Base-by-base conservation (phyloP, 2,888 invertebrate species). In the Dastarcus helophoroides region DNA sequence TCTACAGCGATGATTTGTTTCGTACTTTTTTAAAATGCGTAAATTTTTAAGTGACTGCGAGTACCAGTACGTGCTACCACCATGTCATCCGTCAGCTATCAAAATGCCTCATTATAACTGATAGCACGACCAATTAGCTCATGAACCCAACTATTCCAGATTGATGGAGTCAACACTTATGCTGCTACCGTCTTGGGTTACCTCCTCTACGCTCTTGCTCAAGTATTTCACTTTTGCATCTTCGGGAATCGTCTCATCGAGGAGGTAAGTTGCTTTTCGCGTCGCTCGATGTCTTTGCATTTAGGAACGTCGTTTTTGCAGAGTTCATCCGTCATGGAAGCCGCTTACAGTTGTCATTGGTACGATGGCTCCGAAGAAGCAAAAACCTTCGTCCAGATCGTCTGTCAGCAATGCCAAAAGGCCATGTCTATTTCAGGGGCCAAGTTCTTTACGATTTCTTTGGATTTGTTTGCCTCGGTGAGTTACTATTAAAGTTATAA, bases 291-390 rank as follows among this genome's bases (percentile, higher is more conserved):
- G 12, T 10, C 13, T 14, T 26, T 12, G 1, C 6, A 17, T 17
- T n/a, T 17, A 17, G 11, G 17, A 32, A n/a, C 22, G 17, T 22
- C 31, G 22, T 32, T 38, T 32, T 48, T 51, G 22, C 54, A 86
- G 84, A 86, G 86, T 50, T 85, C 86, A 36, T 86, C 86, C 3
- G 86, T 88, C 3, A 86, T 86, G 86, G 86, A 88, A 62, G 86
- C 86, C 1, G 86, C 86, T 0, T 88, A 86, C 62, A 84, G 84
- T 26, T 86, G 86, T 48, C 85, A 85, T 42, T 88, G 86, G 86
- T 88, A 86, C 56, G 85, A 86, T 44, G 86, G 86, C 4, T 85
- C 85, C 0, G 86, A 88, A 51, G 86, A 88, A 51, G 86, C 86
- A 0, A 86, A 86, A 59, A 86, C 86, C 14, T 88, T 88, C 54